Percentiles rank a stretch among this genome's conserved stretches.
Evolutionary conservation across 1,140 invertebrate genomes (phyloP).

Genomic region (Bacillus rossius): DNA sequence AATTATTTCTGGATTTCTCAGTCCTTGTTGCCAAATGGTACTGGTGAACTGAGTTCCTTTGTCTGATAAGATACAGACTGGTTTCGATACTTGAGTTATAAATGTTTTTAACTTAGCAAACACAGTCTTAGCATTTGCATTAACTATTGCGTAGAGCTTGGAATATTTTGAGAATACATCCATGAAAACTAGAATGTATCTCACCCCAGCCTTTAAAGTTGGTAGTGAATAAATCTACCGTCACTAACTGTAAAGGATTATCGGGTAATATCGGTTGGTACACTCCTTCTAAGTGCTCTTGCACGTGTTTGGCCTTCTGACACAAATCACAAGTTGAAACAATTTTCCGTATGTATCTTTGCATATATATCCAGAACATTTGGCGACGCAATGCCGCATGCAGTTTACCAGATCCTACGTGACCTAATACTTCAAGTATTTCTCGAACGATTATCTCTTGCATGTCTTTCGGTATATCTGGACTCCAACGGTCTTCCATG

Average conservation of each 20-base stretch:
- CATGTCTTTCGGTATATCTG: too few relatives aligned
- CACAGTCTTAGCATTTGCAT: neutral
- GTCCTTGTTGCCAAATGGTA: neutral
- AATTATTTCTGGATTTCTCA: neutral
- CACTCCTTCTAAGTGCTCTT: neutral
- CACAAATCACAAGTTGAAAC: neutral
- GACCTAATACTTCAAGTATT: too few relatives aligned
- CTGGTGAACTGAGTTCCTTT: neutral
- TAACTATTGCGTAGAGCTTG: neutral
- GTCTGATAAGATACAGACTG: neutral
- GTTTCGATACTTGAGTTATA: neutral
- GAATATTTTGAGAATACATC: neutral
- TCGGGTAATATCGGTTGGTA: neutral
- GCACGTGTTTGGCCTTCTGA: neutral
- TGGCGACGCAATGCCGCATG: too few relatives aligned
- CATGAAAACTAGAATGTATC: neutral
- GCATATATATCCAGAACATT: conserved; percentile 8
- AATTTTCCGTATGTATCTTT: neutral
- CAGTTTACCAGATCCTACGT: too few relatives aligned
- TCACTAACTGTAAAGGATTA: neutral
- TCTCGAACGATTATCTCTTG: too few relatives aligned
- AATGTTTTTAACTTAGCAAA: neutral
- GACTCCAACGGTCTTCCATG: too few relatives aligned
- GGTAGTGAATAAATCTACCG: neutral
- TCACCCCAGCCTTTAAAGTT: neutral